These are phyloP conservation scores for Atractosteus spatula DNA, from an alignment of 2,113 vertebrate genomes.

Conservation along the genomic window DNA sequence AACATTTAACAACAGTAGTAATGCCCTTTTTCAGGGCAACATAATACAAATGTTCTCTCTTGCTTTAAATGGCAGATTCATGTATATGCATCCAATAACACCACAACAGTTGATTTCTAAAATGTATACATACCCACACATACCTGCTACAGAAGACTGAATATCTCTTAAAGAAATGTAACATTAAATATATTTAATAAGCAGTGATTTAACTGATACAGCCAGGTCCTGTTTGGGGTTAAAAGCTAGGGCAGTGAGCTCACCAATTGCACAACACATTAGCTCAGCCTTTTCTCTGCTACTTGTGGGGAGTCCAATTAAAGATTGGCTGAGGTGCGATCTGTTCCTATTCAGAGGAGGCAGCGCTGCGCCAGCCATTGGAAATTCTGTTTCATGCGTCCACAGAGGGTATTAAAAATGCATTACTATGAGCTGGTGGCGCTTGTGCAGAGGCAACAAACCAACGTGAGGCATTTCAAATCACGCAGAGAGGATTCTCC, in stretches of 20 bases:
- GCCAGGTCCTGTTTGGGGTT: neutral
- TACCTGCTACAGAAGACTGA: too few species aligned
- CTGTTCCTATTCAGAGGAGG: constrained; percentile 4
- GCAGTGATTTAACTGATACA: neutral
- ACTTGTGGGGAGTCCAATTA: neutral
- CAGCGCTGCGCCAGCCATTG: constrained; percentile 6
- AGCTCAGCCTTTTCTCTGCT: neutral
- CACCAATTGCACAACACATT: neutral
- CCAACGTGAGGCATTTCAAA: neutral
- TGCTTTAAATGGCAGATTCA: too few species aligned
- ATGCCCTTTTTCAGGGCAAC: too few species aligned
- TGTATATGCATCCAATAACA: too few species aligned
- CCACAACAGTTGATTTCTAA: too few species aligned
- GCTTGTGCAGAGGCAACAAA: neutral
- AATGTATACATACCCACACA: too few species aligned
- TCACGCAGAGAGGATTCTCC: neutral
- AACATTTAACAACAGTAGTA: too few species aligned
- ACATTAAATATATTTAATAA: too few species aligned
- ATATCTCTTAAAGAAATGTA: too few species aligned
- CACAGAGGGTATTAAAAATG: constrained; percentile 29
- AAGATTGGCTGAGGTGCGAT: neutral
- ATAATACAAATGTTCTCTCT: too few species aligned
- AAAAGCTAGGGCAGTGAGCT: neutral
- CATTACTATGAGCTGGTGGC: constrained; percentile 20
- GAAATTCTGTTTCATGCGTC: constrained; percentile 27